Conservation (phyloP, 2,888 invertebrate genomes). For the Pristionchus mayeri region DNA sequence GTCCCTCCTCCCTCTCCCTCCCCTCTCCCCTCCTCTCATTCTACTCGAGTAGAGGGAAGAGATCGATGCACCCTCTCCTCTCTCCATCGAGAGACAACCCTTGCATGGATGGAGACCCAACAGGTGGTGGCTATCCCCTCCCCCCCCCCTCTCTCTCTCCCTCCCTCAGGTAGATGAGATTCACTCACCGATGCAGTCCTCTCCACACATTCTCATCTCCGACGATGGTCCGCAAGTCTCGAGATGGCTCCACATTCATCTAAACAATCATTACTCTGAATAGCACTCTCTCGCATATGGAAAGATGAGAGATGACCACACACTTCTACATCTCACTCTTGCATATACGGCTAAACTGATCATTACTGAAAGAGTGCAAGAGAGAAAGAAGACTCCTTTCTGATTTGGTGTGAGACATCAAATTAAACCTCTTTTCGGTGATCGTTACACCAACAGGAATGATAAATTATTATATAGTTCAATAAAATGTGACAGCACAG, state of each 20-base stretch:
- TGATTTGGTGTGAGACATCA: too few species aligned
- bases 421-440: too few species aligned
- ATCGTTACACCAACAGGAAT: not conserved
- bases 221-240: constrained; percentile 66
- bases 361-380: not conserved
- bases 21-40: constrained; percentile 55
- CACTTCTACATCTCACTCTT: not conserved
- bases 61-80: constrained; percentile 52
- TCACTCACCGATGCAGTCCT: constrained; percentile 66
- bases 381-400: not conserved
- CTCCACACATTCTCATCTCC: constrained; percentile 64
- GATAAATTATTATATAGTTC: too few species aligned
- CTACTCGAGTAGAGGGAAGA: constrained; percentile 54
- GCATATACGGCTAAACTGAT: not conserved
- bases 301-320: not conserved
- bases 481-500: not conserved
- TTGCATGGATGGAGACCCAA: constrained; percentile 8
- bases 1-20: constrained; percentile 53
- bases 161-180: constrained; percentile 12
- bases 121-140: constrained; percentile 24
- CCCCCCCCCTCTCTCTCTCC: not conserved
- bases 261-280: constrained; percentile 53
- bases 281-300: not conserved
- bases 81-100: constrained; percentile 3
- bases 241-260: constrained; percentile 68